Percentiles rank a stretch among this genome's conserved stretches.
Evolutionary conservation across 2,113 vertebrate species (phyloP).

Genomic region (Erpornis zantholeuca): DNA sequence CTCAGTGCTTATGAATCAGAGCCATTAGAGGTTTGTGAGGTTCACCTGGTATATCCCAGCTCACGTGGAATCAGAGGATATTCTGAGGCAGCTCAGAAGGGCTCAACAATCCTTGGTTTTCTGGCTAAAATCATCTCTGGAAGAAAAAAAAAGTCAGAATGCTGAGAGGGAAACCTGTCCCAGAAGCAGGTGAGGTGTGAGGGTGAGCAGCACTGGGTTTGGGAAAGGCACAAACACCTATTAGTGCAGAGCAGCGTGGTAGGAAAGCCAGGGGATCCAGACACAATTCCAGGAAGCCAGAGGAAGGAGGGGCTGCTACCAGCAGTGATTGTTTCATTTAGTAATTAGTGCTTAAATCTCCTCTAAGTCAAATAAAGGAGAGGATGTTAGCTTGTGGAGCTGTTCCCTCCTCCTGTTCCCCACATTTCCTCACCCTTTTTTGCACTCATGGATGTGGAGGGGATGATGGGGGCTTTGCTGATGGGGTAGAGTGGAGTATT

Average conservation of each 20-base stretch:
- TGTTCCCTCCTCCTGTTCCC: neutral
- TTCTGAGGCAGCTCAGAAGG: neutral
- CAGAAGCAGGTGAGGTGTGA: neutral
- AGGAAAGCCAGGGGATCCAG: neutral
- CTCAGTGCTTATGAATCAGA: neutral
- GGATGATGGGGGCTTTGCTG: neutral
- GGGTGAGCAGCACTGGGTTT: neutral
- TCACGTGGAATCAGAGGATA: neutral
- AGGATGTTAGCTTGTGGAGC: slow-evolving; percentile 19
- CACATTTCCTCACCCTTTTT: neutral
- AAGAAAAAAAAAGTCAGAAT: neutral
- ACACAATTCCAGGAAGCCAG: slow-evolving; percentile 35
- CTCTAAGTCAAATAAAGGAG: slow-evolving; percentile 2
- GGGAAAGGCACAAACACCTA: neutral
- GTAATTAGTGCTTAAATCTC: slow-evolving; percentile 21
- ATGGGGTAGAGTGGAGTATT: neutral
- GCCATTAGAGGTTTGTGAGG: neutral
- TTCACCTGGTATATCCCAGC: neutral
- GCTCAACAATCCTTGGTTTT: neutral
- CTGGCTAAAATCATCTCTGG: neutral
- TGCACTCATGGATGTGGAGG: neutral
- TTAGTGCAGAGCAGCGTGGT: neutral
- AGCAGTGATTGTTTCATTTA: slow-evolving; percentile 39
- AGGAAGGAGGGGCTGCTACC: slow-evolving; percentile 29
- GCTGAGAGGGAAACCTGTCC: fast-evolving